A percentile compares a stretch with the other conserved stretches of the same genome.
phyloP scores from a whole-genome alignment of 2,888 invertebrate species.

The Arctia plantaginis region DNA sequence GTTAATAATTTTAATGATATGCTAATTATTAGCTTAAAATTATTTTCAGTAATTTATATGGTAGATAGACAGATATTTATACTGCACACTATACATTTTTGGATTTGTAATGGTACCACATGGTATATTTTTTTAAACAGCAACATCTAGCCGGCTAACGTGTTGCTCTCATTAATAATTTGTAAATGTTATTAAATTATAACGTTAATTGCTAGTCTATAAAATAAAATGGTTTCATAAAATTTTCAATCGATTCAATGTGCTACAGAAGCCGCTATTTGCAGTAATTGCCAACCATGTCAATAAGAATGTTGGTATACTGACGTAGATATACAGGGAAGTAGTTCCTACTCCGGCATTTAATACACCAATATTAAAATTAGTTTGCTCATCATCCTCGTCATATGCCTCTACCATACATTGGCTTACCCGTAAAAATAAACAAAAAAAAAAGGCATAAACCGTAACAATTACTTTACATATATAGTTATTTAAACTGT shows the following conservation, averaged over 20 bases:
- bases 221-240: constrained; percentile 30
- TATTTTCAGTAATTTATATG: not conserved
- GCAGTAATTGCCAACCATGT: constrained; percentile 35
- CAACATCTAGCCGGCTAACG: not conserved
- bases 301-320: constrained; percentile 25
- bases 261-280: constrained; percentile 26
- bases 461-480: too few species aligned
- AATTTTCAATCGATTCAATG: constrained; percentile 32
- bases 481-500: not conserved
- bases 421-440: not conserved
- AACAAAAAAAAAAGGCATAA: too few species aligned
- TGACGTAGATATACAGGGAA: constrained; percentile 35
- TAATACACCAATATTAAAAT: constrained; percentile 52
- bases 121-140: not conserved
- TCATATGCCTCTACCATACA: constrained; percentile 29
- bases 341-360: constrained; percentile 68
- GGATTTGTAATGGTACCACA: not conserved
- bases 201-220: constrained; percentile 43
- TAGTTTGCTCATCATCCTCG: constrained; percentile 46
- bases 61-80: not conserved
- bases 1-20: not conserved
- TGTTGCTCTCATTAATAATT: constrained; percentile 5
- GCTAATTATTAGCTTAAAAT: not conserved
- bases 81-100: not conserved
- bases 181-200: constrained; percentile 19